Base-by-base conservation (phyloP, 2,797 vertebrate species). In the Rhadinocentrus ornatus region DNA sequence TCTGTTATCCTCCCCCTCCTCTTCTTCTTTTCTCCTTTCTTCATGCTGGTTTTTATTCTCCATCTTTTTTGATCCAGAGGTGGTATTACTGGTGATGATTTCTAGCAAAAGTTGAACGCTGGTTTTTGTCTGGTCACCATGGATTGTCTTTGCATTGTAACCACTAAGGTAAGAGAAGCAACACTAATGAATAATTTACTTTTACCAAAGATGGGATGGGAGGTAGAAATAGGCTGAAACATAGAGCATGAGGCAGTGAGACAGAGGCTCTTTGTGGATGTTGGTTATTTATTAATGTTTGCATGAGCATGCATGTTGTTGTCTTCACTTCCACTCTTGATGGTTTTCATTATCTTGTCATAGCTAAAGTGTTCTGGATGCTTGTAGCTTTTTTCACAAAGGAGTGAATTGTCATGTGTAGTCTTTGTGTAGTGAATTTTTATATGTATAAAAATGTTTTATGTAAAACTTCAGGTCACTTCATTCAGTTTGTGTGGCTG, bases 131-230 rank as follows among this genome's bases (percentile, higher is more conserved):
- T 75, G 81, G 68, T 90, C 94, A 93, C 91, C 87, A 98, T 99
- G 97, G 97, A 97, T 94, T 98, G 97, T 93, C 95, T 98, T 93
- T 98, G 97, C 94, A 97, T 99, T 95, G 96, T 99, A 92, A 99
- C 97, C 86, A 99, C 97, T 84, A 98, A 99, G 97, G 96, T 99
- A 98, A 96, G 96, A 78, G 64, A 50, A 55, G 48, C 69, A 34
- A 65, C 44, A 29, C 2, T 39, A 53, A 58, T 61, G 71, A 78
- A 48, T 55, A 69, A 76, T 62, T 65, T 68, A 71, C 56, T 46
- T 46, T 46, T 82, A 81, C 77, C 84, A 81, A 90, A 39, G 60
- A 71, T 66, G 58, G 71, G 62, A 48, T n/a, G 34, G 59, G 72
- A 63, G 72, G 52, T 65, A 62, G 75, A 64, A 59, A 18, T 53